Evolutionary conservation across 2,797 vertebrate genomes (phyloP).

Genomic region (Scyliorhinus canicula): DNA sequence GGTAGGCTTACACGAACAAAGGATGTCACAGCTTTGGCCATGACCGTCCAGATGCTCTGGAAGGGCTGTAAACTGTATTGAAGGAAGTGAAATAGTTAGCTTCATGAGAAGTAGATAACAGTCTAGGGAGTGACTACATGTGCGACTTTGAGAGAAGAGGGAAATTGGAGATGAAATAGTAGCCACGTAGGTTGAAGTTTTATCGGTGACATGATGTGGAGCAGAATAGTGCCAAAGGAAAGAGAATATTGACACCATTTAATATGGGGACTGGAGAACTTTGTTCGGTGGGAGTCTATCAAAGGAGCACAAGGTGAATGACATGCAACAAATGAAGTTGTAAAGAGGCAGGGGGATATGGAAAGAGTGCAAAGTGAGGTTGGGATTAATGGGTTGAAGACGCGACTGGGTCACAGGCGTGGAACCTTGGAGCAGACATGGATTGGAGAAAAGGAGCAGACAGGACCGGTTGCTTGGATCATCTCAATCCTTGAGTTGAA

Average conservation of each 20-base stretch:
- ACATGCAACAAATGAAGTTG: not conserved
- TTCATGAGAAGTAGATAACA: not conserved
- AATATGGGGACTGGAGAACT: not conserved
- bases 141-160: not conserved
- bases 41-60: not conserved
- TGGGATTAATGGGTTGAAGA: not conserved
- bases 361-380: not conserved
- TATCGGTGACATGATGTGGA: not conserved
- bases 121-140: too few species aligned
- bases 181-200: not conserved
- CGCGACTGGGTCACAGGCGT: not conserved
- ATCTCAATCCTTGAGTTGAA: not conserved
- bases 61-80: not conserved
- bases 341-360: not conserved
- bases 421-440: not conserved
- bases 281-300: not conserved
- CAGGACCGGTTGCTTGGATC: not conserved
- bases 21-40: not conserved
- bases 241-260: not conserved
- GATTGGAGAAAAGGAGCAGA: too few species aligned
- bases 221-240: not conserved
- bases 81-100: not conserved
- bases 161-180: not conserved
- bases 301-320: not conserved
- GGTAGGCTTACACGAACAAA: not conserved